Percentiles rank a stretch among this genome's conserved stretches.
These are phyloP conservation scores for Scylla paramamosain DNA, from an alignment of 1,140 invertebrate genomes.

Conservation along the genomic window DNA sequence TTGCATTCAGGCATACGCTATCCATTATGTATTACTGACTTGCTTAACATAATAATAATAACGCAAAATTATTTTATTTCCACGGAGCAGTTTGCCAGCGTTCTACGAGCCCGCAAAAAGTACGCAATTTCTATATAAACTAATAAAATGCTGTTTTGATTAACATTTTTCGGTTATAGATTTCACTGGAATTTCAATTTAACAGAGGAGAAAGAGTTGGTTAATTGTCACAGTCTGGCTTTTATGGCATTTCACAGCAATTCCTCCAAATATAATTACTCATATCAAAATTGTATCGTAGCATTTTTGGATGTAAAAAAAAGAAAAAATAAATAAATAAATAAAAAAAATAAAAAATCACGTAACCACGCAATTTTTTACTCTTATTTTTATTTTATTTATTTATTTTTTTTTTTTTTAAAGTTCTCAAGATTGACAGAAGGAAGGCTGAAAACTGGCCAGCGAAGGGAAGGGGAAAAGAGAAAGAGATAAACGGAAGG, in stretches of 20 bases:
- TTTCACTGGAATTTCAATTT: constrained; percentile 15
- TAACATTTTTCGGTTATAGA: constrained; percentile 24
- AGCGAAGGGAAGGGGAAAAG: neutral
- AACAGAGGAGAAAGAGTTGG: neutral
- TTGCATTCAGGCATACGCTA: neutral
- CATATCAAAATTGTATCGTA: neutral
- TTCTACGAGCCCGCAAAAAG: neutral
- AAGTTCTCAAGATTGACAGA: neutral
- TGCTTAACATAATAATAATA: constrained; percentile 17
- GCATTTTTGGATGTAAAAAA: neutral
- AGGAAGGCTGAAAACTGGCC: neutral
- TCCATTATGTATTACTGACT: constrained; percentile 5
- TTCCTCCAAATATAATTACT: neutral
- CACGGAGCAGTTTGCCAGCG: neutral
- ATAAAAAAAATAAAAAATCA: no score
- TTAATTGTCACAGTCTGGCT: neutral
- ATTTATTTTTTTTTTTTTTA: neutral
- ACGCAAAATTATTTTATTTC: neutral
- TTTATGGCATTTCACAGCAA: neutral
- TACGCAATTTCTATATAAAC: constrained; percentile 14
- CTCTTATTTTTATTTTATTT: no score
- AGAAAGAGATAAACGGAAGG: neutral
- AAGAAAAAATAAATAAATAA: neutral
- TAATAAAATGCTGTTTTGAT: neutral
- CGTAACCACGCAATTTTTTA: no score